Percentiles rank a stretch among this genome's conserved stretches.
phyloP scores from a whole-genome alignment of 2,797 vertebrate species.

The Rhinella marina region DNA sequence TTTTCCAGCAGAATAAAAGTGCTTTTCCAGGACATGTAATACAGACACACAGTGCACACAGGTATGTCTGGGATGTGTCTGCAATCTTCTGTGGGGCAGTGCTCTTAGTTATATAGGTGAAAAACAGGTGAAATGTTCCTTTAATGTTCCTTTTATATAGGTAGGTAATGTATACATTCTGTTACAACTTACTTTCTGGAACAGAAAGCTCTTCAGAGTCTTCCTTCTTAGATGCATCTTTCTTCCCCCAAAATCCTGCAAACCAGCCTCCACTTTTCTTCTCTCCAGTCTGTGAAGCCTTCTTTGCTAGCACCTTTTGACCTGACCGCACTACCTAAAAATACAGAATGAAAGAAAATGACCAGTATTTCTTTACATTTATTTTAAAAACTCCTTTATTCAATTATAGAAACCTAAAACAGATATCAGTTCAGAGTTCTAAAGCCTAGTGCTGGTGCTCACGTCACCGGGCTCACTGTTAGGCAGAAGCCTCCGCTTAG shows the following conservation, averaged over 20 bases:
- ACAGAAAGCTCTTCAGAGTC: conserved; percentile 79
- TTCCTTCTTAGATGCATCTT: conserved; percentile 85
- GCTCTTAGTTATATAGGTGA: too few species aligned
- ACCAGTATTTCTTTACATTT: background rate
- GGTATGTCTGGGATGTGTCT: too few species aligned
- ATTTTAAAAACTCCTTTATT: background rate
- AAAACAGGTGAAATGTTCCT: too few species aligned
- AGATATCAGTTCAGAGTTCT: too few species aligned
- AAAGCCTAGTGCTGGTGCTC: too few species aligned
- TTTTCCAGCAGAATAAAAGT: too few species aligned
- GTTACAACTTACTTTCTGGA: conserved; percentile 77
- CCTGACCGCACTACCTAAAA: conserved; percentile 88
- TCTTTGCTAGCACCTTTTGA: conserved; percentile 86
- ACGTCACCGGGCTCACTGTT: too few species aligned
- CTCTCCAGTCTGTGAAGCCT: conserved; percentile 74
- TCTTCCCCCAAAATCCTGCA: conserved; percentile 85
- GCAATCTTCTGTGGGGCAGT: too few species aligned
- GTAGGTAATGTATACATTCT: background rate
- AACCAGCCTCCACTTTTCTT: conserved; percentile 88
- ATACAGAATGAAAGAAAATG: background rate
- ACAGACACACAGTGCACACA: too few species aligned
- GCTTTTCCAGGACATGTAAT: too few species aligned
- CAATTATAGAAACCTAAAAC: background rate
- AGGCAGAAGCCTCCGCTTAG: too few species aligned
- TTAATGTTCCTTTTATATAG: background rate